Base-by-base conservation (phyloP, 1,140 invertebrate genomes). In the Babylonia areolata region DNA sequence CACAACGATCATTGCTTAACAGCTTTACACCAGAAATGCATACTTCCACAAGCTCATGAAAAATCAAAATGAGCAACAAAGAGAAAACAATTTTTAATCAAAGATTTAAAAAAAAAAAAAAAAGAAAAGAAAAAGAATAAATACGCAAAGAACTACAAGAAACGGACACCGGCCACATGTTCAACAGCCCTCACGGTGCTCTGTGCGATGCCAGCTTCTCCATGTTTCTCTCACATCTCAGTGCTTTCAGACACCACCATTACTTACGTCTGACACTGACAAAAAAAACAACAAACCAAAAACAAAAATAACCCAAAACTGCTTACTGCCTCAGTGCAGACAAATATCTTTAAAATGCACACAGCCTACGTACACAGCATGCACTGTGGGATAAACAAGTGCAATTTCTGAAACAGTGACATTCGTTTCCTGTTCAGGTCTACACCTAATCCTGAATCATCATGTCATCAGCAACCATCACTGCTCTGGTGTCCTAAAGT, bases 211-310 rank as follows among this genome's bases (percentile, higher is more conserved):
- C 28, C 23, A 37, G 81, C 81, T 83, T 83, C 81, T 83, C 69
- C 81, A 83, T 83, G 39, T 83, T 83, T 83, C 81, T 83, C 81
- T 80, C 78, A 23, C 58, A n/a, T 28, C 17, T 64, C 58, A n/a
- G 28, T 64, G 9, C 20, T 20, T 51, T 51, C 9, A 42, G 2
- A 28, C 12, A 15, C 42, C 33, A 33, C 5, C 37, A 40, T 46
- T 42, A 54, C 28, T 2, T 33, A 51, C 17, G 78, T 80, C 31
- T 77, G 23, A 37, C 2, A 77, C 17, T 40, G 46, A 51, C 9
- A 51, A 51, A 51, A 0, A 51, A 51, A 51, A 51, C 11, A 11
- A 40, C 33, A 40, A 33, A 6, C 23, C 11, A 79, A 15, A 3
- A n/a, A n/a, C n/a, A n/a, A n/a, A n/a, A n/a, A n/a, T n/a, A n/a